These are phyloP conservation scores for Chaetorhynchus papuensis DNA, from an alignment of 2,113 vertebrate genomes.

Conservation along the genomic window DNA sequence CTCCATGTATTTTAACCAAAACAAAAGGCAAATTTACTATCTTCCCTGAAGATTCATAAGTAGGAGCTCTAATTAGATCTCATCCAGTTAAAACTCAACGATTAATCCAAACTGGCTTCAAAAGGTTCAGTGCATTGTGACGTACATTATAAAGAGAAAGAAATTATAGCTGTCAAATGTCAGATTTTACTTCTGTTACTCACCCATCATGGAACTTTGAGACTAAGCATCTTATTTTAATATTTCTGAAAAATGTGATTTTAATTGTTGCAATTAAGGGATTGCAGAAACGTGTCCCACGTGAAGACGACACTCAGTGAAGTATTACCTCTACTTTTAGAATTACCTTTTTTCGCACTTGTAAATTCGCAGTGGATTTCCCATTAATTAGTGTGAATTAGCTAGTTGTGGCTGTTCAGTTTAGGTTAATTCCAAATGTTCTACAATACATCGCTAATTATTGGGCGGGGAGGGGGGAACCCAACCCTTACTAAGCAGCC, in stretches of 20 bases:
- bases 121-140: background rate
- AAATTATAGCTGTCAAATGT: background rate
- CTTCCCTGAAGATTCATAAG: background rate
- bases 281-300: background rate
- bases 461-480: rapidly evolving
- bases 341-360: background rate
- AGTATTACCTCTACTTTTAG: background rate
- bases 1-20: background rate
- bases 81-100: background rate
- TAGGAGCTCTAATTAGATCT: background rate
- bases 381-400: background rate
- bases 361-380: background rate
- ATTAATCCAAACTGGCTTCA: background rate
- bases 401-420: background rate
- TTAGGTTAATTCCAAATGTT: background rate
- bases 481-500: background rate
- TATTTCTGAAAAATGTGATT: background rate
- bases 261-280: background rate
- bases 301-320: background rate
- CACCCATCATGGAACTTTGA: background rate
- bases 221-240: background rate
- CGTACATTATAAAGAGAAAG: background rate
- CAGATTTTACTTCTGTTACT: background rate
- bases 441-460: background rate
- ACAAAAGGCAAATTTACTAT: background rate